These are phyloP conservation scores for Oryzias sinensis DNA, from an alignment of 2,797 vertebrate genomes.

Conservation along the genomic window DNA sequence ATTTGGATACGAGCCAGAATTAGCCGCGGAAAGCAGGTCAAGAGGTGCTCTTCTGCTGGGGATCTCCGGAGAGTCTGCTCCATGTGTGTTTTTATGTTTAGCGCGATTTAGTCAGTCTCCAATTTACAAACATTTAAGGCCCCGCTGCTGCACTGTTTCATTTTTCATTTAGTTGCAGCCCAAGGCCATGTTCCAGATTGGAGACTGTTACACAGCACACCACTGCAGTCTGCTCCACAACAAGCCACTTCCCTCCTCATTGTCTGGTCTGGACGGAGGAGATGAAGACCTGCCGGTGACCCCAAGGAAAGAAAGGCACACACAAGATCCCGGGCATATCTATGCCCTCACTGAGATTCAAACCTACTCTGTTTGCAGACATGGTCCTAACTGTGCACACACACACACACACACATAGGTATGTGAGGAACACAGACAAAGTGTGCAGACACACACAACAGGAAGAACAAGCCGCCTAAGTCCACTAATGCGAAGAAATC, in stretches of 20 bases:
- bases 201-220: constrained; percentile 59
- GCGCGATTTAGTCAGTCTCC: constrained; percentile 67
- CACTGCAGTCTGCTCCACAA: constrained; percentile 48
- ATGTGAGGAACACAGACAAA: constrained; percentile 58
- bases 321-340: constrained; percentile 58
- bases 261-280: constrained; percentile 73
- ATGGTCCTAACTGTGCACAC: constrained; percentile 43
- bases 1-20: constrained; percentile 45
- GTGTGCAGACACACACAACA: constrained; percentile 67
- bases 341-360: constrained; percentile 50
- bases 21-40: constrained; percentile 58
- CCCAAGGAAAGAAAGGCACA: constrained; percentile 56
- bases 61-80: constrained; percentile 64
- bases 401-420: constrained; percentile 41
- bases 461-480: constrained; percentile 65
- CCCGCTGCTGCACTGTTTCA: constrained; percentile 62
- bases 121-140: constrained; percentile 75
- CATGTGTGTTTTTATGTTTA: constrained; percentile 69
- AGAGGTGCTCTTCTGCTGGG: constrained; percentile 60
- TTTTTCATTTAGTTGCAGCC: constrained; percentile 78
- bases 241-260: constrained; percentile 62
- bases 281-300: constrained; percentile 74
- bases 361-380: constrained; percentile 29
- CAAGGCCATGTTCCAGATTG: constrained; percentile 73
- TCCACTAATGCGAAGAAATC: constrained; percentile 64